Evolutionary conservation across 2,113 vertebrate species (phyloP).

Genomic region (Rhynchomys soricoides): DNA sequence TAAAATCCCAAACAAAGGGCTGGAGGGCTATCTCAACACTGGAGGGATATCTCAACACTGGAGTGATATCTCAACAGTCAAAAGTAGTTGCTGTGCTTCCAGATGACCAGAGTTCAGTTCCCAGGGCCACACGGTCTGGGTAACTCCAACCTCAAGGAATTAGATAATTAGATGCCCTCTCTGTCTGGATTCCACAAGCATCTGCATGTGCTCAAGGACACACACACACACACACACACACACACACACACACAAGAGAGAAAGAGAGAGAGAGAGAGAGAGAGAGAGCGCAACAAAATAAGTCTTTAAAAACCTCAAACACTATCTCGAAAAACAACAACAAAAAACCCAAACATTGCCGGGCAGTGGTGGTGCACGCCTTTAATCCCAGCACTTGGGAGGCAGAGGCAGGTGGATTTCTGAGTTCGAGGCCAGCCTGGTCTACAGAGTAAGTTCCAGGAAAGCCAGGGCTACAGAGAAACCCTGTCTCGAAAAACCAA

Average conservation of each 20-base stretch:
- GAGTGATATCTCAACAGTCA: background rate
- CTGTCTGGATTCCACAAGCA: background rate
- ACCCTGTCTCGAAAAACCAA: no score
- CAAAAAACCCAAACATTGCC: no score
- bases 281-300: background rate
- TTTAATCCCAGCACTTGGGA: no score
- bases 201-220: background rate
- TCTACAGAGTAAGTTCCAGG: no score
- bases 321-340: no score
- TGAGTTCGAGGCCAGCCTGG: no score
- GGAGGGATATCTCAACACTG: no score
- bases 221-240: no score
- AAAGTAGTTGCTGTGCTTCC: background rate
- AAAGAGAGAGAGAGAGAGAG: background rate
- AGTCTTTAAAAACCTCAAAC: background rate
- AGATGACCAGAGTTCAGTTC: background rate
- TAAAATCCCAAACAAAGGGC: background rate
- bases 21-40: background rate
- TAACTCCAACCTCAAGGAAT: background rate
- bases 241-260: no score
- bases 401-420: no score
- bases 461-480: no score
- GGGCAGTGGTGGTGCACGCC: no score
- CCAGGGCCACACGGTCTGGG: background rate
- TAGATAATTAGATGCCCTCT: background rate